Evolutionary conservation across 1,140 invertebrate species (phyloP), one percentile per base, ranked within the genome.

Genomic region (Subanguina moxae): DNA sequence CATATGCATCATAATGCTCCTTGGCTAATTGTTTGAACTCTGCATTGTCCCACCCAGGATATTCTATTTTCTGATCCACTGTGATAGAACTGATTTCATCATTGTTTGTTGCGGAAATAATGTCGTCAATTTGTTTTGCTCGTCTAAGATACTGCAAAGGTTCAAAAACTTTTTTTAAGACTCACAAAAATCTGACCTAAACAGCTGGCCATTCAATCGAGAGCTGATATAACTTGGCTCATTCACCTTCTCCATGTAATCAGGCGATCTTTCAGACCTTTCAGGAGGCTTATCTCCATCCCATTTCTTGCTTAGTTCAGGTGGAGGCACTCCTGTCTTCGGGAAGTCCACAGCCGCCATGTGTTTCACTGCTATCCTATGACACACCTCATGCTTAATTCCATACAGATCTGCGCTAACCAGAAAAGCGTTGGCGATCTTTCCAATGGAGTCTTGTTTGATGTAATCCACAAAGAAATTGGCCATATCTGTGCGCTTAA

Each of bases 381-480:
- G 1, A 25, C 28, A 42, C 13, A 75, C 63, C 28, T 74, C 28
- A 42, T 65, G 32, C 23, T 61, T 64, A 28, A 83, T 70, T 11
- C 76, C 76, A 32, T 63, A 78, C 15, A 72, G 48, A 66, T 83
- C 82, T 9, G 83, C 76, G 27, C 62, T 76, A 0, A 74, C 74
- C 25, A 83, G 66, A 72, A 84, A 82, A 7, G 80, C 68, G 64
- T 71, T 76, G 5, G 78, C 80, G 28, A 84, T 70, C 0, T 65
- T 61, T 5, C 82, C 82, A 65, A 84, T 75, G 23, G 77, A 79
- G 62, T 83, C 83, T 43, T 80, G 72, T 15, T 68, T 65, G 17
- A 83, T 75, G 56, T 79, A 83, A 5, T 77, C 59, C 7, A 71
- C 72, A 48, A 82, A 80, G 65, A 83, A 83, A n/a, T 80, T 71